Evolutionary conservation across 2,797 vertebrate species (phyloP).

Genomic region (Chlorospingus flavigularis): DNA sequence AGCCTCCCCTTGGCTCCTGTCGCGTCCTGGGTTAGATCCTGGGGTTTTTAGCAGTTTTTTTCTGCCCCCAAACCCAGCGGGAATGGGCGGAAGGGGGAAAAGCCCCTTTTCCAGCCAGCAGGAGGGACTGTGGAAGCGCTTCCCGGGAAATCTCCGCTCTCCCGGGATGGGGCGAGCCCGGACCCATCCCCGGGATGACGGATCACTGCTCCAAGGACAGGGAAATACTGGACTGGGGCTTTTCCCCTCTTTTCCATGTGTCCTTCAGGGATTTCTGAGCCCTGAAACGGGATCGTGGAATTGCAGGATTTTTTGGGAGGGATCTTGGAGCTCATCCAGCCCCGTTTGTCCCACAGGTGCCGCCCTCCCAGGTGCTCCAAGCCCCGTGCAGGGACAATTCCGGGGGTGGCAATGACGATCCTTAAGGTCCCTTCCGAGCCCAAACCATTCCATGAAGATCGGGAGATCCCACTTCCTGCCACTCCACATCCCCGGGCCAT

Average conservation of each 20-base stretch:
- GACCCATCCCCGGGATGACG: background rate
- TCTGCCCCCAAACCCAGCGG: fast-evolving
- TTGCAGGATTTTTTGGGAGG: background rate
- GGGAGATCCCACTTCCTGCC: background rate
- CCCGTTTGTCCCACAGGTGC: background rate
- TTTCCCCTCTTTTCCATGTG: fast-evolving
- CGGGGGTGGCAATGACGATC: background rate
- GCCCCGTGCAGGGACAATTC: background rate
- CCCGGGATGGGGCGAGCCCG: background rate
- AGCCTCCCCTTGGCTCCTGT: background rate
- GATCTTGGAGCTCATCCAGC: background rate
- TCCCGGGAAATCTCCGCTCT: background rate
- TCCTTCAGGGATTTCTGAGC: background rate
- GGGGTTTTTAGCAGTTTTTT: fast-evolving
- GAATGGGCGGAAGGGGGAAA: fast-evolving
- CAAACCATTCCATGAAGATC: background rate
- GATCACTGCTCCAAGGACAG: background rate
- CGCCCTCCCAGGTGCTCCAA: background rate
- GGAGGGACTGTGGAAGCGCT: background rate
- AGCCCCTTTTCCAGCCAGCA: fast-evolving
- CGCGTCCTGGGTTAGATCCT: fast-evolving
- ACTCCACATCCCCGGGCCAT: background rate
- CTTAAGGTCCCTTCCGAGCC: background rate
- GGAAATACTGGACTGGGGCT: fast-evolving
- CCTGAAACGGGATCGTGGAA: background rate